Conservation (phyloP, 1,140 invertebrate species). For the Neuroterus valhalla region DNA sequence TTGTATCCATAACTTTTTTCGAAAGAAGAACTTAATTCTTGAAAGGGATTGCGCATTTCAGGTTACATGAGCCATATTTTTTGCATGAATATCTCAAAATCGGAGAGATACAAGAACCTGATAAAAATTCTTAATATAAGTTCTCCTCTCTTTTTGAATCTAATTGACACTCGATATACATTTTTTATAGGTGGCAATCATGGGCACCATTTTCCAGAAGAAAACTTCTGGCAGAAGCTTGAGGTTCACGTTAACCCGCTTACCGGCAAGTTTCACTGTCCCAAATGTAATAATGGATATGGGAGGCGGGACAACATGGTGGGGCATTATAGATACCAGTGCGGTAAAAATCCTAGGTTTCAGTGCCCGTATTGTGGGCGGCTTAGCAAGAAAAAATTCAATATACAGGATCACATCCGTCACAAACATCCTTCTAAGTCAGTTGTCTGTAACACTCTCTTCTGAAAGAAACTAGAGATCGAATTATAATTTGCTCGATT, state of each 20-base stretch:
- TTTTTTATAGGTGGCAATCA: slow-evolving; percentile 66
- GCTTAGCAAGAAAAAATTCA: slow-evolving; percentile 74
- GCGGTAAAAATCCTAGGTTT: slow-evolving; percentile 71
- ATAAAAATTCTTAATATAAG: slow-evolving; percentile 7
- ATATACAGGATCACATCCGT: slow-evolving; percentile 71
- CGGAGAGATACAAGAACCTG: background rate
- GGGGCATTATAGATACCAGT: slow-evolving; percentile 77
- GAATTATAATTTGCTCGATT: too few species aligned
- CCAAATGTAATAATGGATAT: slow-evolving; percentile 71
- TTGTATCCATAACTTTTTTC: too few species aligned
- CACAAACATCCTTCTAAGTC: slow-evolving; percentile 58
- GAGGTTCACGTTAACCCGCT: slow-evolving; percentile 60
- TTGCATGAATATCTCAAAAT: slow-evolving; percentile 12
- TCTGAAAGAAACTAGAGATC: slow-evolving; percentile 41
- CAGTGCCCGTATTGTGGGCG: slow-evolving; percentile 72
- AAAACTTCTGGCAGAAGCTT: slow-evolving; percentile 52
- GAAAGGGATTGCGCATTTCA: too few species aligned
- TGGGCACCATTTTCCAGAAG: slow-evolving; percentile 38
- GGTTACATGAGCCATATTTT: too few species aligned
- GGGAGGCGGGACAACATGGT: slow-evolving; percentile 70
- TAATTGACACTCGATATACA: slow-evolving; percentile 48
- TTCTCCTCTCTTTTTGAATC: background rate
- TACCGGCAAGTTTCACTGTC: slow-evolving; percentile 71
- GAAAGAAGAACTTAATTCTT: too few species aligned
- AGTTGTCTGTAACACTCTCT: slow-evolving; percentile 60